Percentiles rank a stretch among this genome's conserved stretches.
Evolutionary conservation across 2,888 invertebrate species (phyloP).

Genomic region (Dexiosoma caninum): DNA sequence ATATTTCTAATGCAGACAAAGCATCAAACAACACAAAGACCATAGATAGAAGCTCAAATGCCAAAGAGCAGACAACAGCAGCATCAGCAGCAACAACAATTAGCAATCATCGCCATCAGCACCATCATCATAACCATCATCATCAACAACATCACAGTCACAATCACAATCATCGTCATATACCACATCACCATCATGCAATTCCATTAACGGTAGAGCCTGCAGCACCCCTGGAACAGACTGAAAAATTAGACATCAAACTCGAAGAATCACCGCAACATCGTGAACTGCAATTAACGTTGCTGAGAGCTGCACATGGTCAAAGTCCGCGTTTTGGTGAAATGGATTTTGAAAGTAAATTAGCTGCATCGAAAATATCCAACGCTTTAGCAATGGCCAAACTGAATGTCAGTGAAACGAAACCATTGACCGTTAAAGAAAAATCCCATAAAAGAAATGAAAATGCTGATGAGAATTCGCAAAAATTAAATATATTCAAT

Average conservation of each 20-base stretch:
- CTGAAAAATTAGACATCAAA: constrained; percentile 74
- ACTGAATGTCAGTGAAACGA: constrained; percentile 54
- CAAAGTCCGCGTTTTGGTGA: constrained; percentile 67
- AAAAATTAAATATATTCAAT: constrained; percentile 20
- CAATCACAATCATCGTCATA: constrained; percentile 55
- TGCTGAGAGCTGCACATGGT: constrained; percentile 69
- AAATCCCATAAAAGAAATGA: constrained; percentile 38
- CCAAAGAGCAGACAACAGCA: constrained; percentile 62
- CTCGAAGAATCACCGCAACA: constrained; percentile 74
- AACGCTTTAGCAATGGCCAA: constrained; percentile 70
- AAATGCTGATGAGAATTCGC: constrained; percentile 12
- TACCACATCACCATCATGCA: constrained; percentile 72
- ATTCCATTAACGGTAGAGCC: constrained; percentile 74
- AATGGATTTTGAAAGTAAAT: constrained; percentile 76
- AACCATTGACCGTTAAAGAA: constrained; percentile 22
- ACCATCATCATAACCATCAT: constrained; percentile 64
- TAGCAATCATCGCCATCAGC: constrained; percentile 53
- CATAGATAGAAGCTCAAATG: constrained; percentile 44
- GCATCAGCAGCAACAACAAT: constrained; percentile 56
- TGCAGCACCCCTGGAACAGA: constrained; percentile 73
- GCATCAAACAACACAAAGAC: constrained; percentile 48
- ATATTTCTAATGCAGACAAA: constrained; percentile 43
- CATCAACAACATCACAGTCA: constrained; percentile 63
- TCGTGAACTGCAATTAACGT: constrained; percentile 69
- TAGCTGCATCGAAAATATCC: constrained; percentile 76